Percentiles rank a stretch among this genome's conserved stretches.
Evolutionary conservation across 2,797 vertebrate genomes (phyloP).

Genomic region (Benthosema pterotum): DNA sequence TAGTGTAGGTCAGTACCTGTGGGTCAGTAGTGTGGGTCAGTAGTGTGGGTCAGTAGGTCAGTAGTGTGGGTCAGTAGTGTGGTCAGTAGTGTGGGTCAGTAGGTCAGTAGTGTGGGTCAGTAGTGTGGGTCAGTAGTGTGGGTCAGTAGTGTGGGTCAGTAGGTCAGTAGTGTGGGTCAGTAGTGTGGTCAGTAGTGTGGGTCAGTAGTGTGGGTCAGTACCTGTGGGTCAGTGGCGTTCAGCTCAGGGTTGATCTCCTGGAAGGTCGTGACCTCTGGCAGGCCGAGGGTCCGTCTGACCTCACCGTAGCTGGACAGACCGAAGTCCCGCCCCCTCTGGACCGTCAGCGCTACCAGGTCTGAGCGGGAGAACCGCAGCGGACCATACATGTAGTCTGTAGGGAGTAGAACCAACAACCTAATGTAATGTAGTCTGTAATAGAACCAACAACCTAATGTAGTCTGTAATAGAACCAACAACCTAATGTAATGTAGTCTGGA

Average conservation of each 20-base stretch:
- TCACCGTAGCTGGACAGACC: conserved; percentile 90
- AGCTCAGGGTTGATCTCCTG: conserved; percentile 78
- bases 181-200: neutral
- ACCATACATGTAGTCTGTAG: conserved; percentile 73
- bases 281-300: conserved; percentile 76
- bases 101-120: too few relatives aligned
- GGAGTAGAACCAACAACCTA: too few relatives aligned
- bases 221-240: conserved; percentile 68
- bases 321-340: conserved; percentile 91
- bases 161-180: neutral
- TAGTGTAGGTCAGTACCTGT: too few relatives aligned
- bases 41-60: too few relatives aligned
- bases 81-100: too few relatives aligned
- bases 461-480: too few relatives aligned
- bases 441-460: too few relatives aligned
- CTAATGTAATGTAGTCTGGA: too few relatives aligned
- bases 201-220: conserved; percentile 45
- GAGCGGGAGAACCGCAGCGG: conserved; percentile 86
- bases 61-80: too few relatives aligned
- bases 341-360: conserved; percentile 86
- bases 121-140: conserved; percentile 62
- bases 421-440: too few relatives aligned
- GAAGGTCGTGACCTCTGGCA: conserved; percentile 78
- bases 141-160: too few relatives aligned
- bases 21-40: too few relatives aligned